Evolutionary conservation across 1,140 invertebrate genomes (phyloP).

Genomic region (Asbolus verrucosus): DNA sequence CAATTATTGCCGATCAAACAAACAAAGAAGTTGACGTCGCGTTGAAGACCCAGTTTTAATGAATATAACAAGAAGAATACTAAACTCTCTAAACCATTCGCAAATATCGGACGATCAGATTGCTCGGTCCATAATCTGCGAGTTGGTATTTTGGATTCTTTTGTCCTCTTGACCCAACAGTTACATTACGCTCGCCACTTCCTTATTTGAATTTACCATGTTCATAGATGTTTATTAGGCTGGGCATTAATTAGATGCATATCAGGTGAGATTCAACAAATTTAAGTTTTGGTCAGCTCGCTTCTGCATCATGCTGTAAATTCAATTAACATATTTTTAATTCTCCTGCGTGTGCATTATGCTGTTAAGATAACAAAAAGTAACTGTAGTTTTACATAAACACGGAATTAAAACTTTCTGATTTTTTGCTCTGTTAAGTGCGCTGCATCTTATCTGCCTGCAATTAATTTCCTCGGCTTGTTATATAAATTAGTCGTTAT

Average conservation of each 20-base stretch:
- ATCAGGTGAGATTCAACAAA: not conserved
- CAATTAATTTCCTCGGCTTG: constrained; percentile 48
- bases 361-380: constrained; percentile 49
- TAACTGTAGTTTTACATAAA: constrained; percentile 49
- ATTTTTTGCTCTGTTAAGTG: constrained; percentile 53
- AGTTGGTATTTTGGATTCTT: too few relatives aligned
- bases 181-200: too few relatives aligned
- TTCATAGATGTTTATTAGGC: too few relatives aligned
- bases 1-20: not conserved
- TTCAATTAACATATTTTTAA: constrained; percentile 47
- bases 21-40: too few relatives aligned
- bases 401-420: constrained; percentile 51
- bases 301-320: not conserved
- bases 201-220: too few relatives aligned
- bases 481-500: constrained; percentile 50
- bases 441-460: constrained; percentile 42
- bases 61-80: too few relatives aligned
- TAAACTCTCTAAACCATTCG: too few relatives aligned
- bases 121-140: too few relatives aligned
- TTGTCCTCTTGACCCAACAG: too few relatives aligned
- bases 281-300: not conserved
- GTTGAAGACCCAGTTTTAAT: too few relatives aligned
- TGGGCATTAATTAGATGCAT: too few relatives aligned
- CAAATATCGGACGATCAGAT: too few relatives aligned
- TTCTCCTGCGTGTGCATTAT: constrained; percentile 31